Evolutionary conservation across 2,797 vertebrate genomes (phyloP).

Genomic region (Scomberomorus guttatus): DNA sequence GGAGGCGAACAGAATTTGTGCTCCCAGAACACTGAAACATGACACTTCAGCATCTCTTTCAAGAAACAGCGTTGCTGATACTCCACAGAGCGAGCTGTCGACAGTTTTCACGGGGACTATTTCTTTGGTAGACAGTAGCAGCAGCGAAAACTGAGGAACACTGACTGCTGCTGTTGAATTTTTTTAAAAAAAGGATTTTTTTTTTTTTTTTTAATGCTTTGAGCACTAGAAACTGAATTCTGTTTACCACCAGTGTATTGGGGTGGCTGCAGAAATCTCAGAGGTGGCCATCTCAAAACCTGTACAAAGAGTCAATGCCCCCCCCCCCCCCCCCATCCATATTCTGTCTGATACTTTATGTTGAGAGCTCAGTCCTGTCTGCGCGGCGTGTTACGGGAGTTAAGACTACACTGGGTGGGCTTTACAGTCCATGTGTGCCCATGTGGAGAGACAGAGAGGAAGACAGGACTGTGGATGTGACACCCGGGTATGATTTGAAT

Average conservation of each 20-base stretch:
- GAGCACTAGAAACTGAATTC: too few relatives aligned
- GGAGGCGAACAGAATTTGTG: neutral
- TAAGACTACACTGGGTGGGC: conserved; percentile 45
- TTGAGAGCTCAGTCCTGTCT: conserved; percentile 21
- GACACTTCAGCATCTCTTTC: too few relatives aligned
- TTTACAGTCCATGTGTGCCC: conserved; percentile 42
- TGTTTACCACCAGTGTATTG: too few relatives aligned
- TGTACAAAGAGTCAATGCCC: neutral
- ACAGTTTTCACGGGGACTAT: neutral
- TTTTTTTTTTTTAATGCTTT: neutral
- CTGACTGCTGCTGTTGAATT: neutral
- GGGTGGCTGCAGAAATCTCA: too few relatives aligned
- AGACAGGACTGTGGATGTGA: conserved; percentile 64
- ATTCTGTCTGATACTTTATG: neutral
- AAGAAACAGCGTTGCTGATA: neutral
- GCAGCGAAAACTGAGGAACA: neutral
- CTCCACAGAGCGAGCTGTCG: neutral
- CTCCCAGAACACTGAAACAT: neutral
- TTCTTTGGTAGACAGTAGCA: neutral
- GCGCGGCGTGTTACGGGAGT: conserved; percentile 5
- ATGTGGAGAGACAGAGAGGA: conserved; percentile 46
- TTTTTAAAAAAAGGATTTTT: neutral
- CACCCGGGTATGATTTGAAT: conserved; percentile 80
- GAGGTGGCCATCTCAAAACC: too few relatives aligned
- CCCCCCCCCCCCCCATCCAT: too few relatives aligned